Conservation (phyloP, 2,797 vertebrate genomes). For the Lacerta viridis region DNA sequence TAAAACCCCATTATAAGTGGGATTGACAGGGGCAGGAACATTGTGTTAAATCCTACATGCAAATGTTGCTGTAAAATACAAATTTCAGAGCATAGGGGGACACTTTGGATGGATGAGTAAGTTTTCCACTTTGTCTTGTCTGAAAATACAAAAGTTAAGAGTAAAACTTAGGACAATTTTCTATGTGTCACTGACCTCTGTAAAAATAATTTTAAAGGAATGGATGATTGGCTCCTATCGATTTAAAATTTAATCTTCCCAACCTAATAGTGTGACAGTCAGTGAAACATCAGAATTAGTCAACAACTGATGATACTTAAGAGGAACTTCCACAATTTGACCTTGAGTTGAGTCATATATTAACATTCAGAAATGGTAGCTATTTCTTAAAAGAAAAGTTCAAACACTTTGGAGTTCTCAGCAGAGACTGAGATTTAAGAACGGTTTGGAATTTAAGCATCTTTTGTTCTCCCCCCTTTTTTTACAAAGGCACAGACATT, state of each 20-base stretch:
- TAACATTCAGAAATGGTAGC: constrained; percentile 23
- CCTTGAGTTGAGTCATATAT: constrained; percentile 5
- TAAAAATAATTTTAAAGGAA: neutral
- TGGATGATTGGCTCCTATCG: constrained; percentile 26
- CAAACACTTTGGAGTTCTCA: constrained; percentile 25
- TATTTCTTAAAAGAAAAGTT: constrained; percentile 36
- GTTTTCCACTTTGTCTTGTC: neutral
- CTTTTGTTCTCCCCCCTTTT: neutral
- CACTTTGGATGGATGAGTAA: accelerated
- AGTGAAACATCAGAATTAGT: constrained; percentile 2
- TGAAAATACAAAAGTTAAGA: neutral
- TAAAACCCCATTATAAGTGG: neutral
- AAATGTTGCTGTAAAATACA: neutral
- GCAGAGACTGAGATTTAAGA: neutral
- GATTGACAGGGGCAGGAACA: neutral
- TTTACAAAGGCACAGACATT: constrained; percentile 30
- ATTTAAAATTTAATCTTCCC: neutral
- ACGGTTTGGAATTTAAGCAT: constrained; percentile 29
- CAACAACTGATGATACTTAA: neutral
- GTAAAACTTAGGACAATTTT: neutral
- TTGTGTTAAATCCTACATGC: neutral
- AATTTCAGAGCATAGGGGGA: neutral
- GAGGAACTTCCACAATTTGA: neutral
- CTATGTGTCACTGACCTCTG: neutral
- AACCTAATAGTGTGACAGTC: constrained; percentile 3